Conservation (phyloP, 2,888 invertebrate genomes). For the Linnaemya tessellans region DNA sequence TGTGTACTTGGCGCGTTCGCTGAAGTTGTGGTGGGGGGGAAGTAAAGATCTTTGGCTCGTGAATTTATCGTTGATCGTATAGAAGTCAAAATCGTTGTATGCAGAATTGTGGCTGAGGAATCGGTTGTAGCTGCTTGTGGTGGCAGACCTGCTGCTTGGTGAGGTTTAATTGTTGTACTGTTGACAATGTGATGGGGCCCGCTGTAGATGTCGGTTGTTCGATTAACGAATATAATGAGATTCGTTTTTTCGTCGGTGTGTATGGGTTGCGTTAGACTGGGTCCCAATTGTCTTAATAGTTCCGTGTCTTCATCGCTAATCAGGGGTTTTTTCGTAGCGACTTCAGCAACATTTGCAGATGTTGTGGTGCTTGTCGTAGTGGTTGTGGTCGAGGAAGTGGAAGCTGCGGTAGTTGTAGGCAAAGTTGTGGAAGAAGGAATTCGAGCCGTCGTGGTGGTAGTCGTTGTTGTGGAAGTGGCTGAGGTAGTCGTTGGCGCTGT, state of each 20-base stretch:
- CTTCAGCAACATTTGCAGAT: constrained; percentile 37
- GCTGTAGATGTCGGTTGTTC: constrained; percentile 78
- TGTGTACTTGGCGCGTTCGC: constrained; percentile 18
- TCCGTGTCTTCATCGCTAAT: constrained; percentile 79
- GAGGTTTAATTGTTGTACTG: constrained; percentile 73
- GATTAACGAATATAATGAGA: constrained; percentile 82
- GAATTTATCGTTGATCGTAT: constrained; percentile 81
- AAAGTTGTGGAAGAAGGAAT: constrained; percentile 55
- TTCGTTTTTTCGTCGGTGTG: constrained; percentile 81
- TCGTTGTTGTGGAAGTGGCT: constrained; percentile 33
- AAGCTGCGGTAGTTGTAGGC: constrained; percentile 30
- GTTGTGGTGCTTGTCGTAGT: constrained; percentile 50
- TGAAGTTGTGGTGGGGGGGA: constrained; percentile 29
- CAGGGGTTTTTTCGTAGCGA: constrained; percentile 51
- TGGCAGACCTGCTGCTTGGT: constrained; percentile 54
- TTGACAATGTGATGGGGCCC: constrained; percentile 74
- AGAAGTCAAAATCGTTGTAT: constrained; percentile 84
- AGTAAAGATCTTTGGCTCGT: constrained; percentile 67
- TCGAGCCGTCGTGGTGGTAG: not conserved
- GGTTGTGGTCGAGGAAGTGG: constrained; percentile 23
- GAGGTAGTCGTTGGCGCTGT: constrained; percentile 23
- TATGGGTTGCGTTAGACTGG: constrained; percentile 78
- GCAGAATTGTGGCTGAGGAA: constrained; percentile 83
- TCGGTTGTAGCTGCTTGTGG: constrained; percentile 80
- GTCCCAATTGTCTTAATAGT: constrained; percentile 77